Base-by-base conservation (phyloP, 2,797 vertebrate genomes). In the Cottoperca gobio region DNA sequence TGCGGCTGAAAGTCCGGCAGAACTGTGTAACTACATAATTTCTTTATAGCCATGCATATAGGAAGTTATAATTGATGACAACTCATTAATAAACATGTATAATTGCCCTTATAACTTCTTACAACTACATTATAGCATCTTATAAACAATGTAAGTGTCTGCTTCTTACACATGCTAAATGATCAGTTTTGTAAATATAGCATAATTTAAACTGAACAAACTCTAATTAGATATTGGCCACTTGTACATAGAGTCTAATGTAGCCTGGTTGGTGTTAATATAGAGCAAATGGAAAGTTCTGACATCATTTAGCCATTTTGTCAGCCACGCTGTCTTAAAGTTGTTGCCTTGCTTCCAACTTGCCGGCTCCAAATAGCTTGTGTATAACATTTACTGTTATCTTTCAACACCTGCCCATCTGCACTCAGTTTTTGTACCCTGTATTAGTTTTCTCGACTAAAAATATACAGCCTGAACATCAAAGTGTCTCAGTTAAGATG, bases 381-480 rank as follows among this genome's bases (percentile, higher is more conserved):
- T n/a, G 39, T 26, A 0, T 24, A 31, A 46, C 16, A 42, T 24
- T 66, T 48, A 24, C n/a, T 65, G 10, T 62, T 50, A 48, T 70
- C 31, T 57, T 57, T 50, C 17, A 26, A 28, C 67, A 26, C n/a
- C 7, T 55, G 24, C 19, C 26, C 48, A 59, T 65, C 50, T 53
- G 31, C 10, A 24, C 52, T 50, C 17, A 14, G 1, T 52, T 64
- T 60, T 48, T 17, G 19, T 14, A 12, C 16, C 57, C 24, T 45
- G 4, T 55, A 19, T 65, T 45, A n/a, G 9, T 39, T 82, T 73
- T 60, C 35, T 31, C n/a, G 2, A 63, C 50, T 71, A 73, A 74
- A 82, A 79, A 73, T 59, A 68, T 21, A 24, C 21, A 77, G 50
- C 19, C 40, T 3, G 1, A 83, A 55, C 70, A 70, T 77, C 60